Conservation (phyloP, 2,113 vertebrate species). For the Leptobrachium ailaonicum region DNA sequence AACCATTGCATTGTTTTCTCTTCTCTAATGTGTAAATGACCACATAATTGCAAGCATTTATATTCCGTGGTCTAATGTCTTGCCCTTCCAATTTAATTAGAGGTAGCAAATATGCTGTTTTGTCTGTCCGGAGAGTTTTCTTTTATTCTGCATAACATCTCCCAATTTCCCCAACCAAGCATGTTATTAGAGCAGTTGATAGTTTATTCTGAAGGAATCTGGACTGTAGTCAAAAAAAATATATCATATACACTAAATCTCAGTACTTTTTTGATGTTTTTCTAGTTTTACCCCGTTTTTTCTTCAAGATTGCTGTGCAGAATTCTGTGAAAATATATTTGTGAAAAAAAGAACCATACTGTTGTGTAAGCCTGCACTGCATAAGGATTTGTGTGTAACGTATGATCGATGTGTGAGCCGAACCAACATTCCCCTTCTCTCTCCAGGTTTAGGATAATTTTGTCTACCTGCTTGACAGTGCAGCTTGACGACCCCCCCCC, state of each 20-base stretch:
- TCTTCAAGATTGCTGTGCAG: slow-evolving; percentile 73
- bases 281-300: slow-evolving; percentile 67
- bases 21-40: neutral
- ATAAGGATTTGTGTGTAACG: slow-evolving; percentile 74
- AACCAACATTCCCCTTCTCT: slow-evolving; percentile 60
- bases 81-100: neutral
- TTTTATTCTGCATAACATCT: neutral
- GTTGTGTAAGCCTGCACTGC: slow-evolving; percentile 70
- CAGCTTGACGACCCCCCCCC: slow-evolving; percentile 19
- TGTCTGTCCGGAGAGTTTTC: neutral
- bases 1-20: slow-evolving; percentile 3
- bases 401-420: slow-evolving; percentile 62
- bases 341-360: slow-evolving; percentile 62
- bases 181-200: slow-evolving; percentile 50
- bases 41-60: neutral
- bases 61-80: neutral
- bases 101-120: neutral
- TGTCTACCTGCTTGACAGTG: slow-evolving; percentile 53
- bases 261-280: slow-evolving; percentile 69
- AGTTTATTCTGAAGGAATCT: slow-evolving; percentile 50
- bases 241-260: slow-evolving; percentile 68
- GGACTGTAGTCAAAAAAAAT: slow-evolving; percentile 46
- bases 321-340: slow-evolving; percentile 72
- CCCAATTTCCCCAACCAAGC: slow-evolving; percentile 51
- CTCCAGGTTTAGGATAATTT: slow-evolving; percentile 50